These are phyloP conservation scores for Labeo rohita DNA, from an alignment of 2,113 vertebrate genomes.

Conservation along the genomic window DNA sequence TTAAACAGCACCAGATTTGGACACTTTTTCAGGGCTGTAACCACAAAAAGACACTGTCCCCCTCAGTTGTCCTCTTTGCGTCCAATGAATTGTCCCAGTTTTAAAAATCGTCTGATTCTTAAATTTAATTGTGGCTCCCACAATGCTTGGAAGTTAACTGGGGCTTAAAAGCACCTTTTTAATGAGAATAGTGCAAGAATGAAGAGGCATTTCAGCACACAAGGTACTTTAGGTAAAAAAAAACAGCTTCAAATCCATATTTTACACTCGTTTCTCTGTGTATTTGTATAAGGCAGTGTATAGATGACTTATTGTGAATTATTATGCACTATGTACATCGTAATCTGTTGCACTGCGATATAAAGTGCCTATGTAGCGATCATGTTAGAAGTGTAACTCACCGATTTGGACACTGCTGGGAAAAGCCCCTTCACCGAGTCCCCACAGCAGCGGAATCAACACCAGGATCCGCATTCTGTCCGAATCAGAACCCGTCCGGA, in stretches of 20 bases:
- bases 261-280: not conserved
- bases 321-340: not conserved
- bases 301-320: not conserved
- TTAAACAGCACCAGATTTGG: not conserved
- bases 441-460: slow-evolving; percentile 94
- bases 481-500: slow-evolving; percentile 85
- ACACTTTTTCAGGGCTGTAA: not conserved
- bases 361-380: slow-evolving; percentile 52
- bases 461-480: slow-evolving; percentile 96
- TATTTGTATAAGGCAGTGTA: not conserved
- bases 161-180: not conserved
- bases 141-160: not conserved
- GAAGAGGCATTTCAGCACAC: not conserved
- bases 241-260: not conserved
- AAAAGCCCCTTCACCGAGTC: slow-evolving; percentile 95
- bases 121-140: not conserved
- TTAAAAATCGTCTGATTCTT: not conserved
- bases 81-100: not conserved
- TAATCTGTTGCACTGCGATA: slow-evolving; percentile 20
- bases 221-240: not conserved
- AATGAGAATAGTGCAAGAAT: not conserved
- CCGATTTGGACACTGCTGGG: slow-evolving; percentile 99
- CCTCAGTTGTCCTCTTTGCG: not conserved
- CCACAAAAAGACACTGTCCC: not conserved
- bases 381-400: slow-evolving; percentile 76